phyloP scores from a whole-genome alignment of 2,888 invertebrate genomes.

The Oligia latruncula region DNA sequence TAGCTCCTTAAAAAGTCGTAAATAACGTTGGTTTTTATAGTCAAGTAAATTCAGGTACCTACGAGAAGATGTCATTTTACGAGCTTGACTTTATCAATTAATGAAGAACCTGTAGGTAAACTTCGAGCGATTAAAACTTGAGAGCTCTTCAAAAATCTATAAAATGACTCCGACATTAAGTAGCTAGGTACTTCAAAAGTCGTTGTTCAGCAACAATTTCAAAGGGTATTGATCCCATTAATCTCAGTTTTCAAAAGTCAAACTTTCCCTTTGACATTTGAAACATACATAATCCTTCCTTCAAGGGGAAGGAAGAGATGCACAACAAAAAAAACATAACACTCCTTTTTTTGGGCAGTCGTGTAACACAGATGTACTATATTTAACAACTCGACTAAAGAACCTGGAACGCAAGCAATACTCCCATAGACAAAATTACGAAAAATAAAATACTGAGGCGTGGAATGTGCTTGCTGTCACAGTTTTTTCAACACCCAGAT shows the following conservation, averaged over 20 bases:
- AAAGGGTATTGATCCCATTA: constrained; percentile 11
- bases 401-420: too few species aligned
- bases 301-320: neutral
- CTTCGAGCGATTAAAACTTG: neutral
- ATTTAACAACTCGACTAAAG: too few species aligned
- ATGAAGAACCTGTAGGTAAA: neutral
- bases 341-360: too few species aligned
- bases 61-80: neutral
- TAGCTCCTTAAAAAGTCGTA: neutral
- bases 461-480: too few species aligned
- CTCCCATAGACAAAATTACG: too few species aligned
- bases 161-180: neutral
- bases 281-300: neutral
- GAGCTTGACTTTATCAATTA: neutral
- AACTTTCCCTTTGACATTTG: constrained; percentile 27
- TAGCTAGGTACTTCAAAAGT: constrained; percentile 15
- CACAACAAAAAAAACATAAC: too few species aligned
- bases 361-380: too few species aligned
- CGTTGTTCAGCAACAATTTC: constrained; percentile 4
- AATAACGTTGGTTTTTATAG: neutral
- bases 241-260: neutral
- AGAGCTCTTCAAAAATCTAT: neutral
- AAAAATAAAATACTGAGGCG: too few species aligned
- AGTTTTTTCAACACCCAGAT: too few species aligned
- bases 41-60: neutral